Conservation (phyloP, 2,113 vertebrate species). For the Daubentonia madagascariensis region DNA sequence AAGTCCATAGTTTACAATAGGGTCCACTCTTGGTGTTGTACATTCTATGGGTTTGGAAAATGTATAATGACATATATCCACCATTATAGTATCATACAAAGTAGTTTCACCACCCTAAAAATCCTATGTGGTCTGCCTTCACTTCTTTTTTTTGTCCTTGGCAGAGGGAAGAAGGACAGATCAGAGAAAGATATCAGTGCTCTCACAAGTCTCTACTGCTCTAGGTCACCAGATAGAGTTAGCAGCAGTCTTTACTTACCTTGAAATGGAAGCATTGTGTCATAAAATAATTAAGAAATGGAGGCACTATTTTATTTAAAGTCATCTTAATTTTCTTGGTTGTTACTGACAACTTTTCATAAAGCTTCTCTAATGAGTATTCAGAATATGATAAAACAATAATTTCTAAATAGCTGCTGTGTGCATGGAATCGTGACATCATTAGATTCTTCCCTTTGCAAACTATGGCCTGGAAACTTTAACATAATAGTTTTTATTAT, state of each 20-base stretch:
- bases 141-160: not conserved
- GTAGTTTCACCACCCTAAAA: not conserved
- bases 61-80: not conserved
- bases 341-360: not conserved
- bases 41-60: not conserved
- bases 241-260: not conserved
- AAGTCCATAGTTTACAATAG: not conserved
- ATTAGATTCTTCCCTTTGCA: not conserved
- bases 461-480: not conserved
- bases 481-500: not conserved
- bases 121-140: not conserved
- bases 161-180: not conserved
- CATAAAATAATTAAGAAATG: conserved; percentile 15
- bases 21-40: not conserved
- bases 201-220: not conserved
- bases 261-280: not conserved
- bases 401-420: not conserved
- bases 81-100: not conserved
- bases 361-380: conserved; percentile 1
- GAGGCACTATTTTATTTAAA: not conserved
- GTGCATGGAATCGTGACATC: not conserved
- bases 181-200: not conserved
- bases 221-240: not conserved
- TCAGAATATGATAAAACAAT: not conserved
- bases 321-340: not conserved